phyloP scores from a whole-genome alignment of 2,888 invertebrate species.

The Biston stratarius region DNA sequence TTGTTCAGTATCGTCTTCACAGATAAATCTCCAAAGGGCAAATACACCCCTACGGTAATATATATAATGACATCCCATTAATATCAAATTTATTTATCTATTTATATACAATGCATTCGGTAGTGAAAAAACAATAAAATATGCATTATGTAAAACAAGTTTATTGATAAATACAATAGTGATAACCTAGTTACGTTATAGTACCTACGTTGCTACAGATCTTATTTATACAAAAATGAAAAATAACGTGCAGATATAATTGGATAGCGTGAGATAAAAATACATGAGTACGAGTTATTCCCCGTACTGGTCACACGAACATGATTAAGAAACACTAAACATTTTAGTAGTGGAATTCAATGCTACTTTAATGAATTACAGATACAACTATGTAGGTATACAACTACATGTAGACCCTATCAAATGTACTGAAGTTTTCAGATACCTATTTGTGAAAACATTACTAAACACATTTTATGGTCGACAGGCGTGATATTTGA shows the following conservation, averaged over 20 bases:
- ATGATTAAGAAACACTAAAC: not conserved
- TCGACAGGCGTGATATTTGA: no score
- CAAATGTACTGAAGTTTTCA: no score
- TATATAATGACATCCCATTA: constrained; percentile 45
- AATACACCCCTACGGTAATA: constrained; percentile 44
- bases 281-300: not conserved
- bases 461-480: no score
- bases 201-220: not conserved
- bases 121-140: constrained; percentile 26
- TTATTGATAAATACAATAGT: constrained; percentile 30
- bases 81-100: constrained; percentile 42
- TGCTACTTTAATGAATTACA: not conserved
- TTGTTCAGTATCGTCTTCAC: constrained; percentile 26
- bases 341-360: not conserved
- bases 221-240: constrained; percentile 10
- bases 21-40: constrained; percentile 38
- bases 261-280: not conserved
- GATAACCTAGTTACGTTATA: not conserved
- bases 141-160: constrained; percentile 27
- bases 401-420: no score
- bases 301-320: not conserved
- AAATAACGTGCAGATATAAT: not conserved
- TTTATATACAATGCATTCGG: constrained; percentile 7
- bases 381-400: no score
- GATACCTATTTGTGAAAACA: no score